Base-by-base conservation (phyloP, 2,888 invertebrate genomes). In the Euzophera pinguis region DNA sequence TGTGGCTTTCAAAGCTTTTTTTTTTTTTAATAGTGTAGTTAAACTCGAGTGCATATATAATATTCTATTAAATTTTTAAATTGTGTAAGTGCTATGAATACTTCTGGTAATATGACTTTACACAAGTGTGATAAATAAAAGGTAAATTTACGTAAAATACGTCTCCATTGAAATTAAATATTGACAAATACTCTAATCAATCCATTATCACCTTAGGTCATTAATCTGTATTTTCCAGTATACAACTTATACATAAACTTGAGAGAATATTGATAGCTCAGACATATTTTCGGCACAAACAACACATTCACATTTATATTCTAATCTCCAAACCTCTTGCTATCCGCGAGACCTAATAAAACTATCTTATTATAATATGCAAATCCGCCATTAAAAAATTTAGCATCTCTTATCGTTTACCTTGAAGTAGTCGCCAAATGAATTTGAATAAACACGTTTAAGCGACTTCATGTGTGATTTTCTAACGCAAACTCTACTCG, bases 351-450 rank as follows among this genome's bases (percentile, higher is more conserved):
- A 35, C 35, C 32, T 37, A 37, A 37, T 48, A 27, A 37, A 27
- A 12, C 38, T 22, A 13, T 27, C 22, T 48, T 17, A 48, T 38
- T 48, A 48, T 27, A 37, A 48, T 48, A 48, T 48, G 48, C 48
- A 38, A 48, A 48, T 48, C 13, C 45, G 13, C 22, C 29, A 50
- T 50, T 14, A 38, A 38, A 29, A 4, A 39, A 13, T 48, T 37
- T 48, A 14, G 34, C 42, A 27, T 38, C 39, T 42, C 41, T 34
- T 34, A 13, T 14, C 14, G 41, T 17, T 50, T 29, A 10, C 42
- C 50, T 50, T 42, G 50, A 12, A 14, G 22, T 14, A n/a, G 10
- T 38, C 38, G 37, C 12, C 8, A 4, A 14, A 45, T 29, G 12
- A 32, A 47, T 12, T 10, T n/a, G 10, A 41, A 14, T 12, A 32